Conservation (phyloP, 2,888 invertebrate genomes). For the Yponomeuta plumbellus region DNA sequence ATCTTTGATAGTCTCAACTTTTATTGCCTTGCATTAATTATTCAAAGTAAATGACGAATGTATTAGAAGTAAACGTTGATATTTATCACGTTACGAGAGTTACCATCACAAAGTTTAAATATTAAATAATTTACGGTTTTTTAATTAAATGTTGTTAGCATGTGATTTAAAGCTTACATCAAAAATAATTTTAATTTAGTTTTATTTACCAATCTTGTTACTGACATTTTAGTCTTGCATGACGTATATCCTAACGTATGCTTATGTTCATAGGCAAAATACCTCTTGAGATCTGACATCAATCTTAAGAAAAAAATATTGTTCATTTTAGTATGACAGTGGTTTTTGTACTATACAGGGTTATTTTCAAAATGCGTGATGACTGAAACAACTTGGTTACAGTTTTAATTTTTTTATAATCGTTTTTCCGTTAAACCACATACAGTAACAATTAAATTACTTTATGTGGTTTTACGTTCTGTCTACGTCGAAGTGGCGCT, state of each 20-base stretch:
- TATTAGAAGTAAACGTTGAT: not conserved
- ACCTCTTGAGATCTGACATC: not conserved
- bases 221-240: not conserved
- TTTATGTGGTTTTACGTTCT: no score
- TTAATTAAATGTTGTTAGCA: not conserved
- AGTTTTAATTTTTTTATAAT: no score
- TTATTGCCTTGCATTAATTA: not conserved
- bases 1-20: no score
- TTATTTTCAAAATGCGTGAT: no score
- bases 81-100: constrained; percentile 1
- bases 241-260: not conserved
- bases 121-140: not conserved
- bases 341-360: not conserved
- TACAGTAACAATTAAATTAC: no score
- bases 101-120: constrained; percentile 17
- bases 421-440: no score
- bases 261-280: not conserved
- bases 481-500: no score
- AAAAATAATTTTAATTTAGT: not conserved
- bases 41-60: not conserved
- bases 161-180: constrained; percentile 3
- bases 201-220: not conserved
- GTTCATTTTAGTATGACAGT: not conserved
- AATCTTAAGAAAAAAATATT: not conserved
- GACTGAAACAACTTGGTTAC: no score